Base-by-base conservation (phyloP, 2,797 vertebrate genomes). In the Gila robusta region DNA sequence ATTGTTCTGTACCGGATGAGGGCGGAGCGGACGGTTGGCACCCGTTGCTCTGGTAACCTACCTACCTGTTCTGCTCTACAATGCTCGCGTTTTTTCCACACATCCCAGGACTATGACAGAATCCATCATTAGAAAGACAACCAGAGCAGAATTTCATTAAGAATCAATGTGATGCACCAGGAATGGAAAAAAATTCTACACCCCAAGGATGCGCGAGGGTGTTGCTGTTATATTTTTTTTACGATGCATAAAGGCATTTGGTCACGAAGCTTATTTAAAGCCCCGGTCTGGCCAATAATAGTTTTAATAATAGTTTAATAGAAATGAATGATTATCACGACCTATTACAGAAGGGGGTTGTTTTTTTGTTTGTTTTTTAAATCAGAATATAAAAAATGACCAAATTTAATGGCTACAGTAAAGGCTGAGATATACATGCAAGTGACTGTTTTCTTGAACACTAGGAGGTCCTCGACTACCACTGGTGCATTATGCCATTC, bases 31-130 rank as follows among this genome's bases (percentile, higher is more conserved):
- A 90, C 93, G 88, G 87, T 90, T 93, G 92, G 91, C 91, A 91
- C 93, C 84, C 94, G 95, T 96, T 96, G 95, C 95, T 94, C 92
- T 95, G 94, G 94, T 95, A 95, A 91, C 90, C 88, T 94, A 91
- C 90, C 88, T 94, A 94, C 95, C 94, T 94, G 95, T 94, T 93
- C 93, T 89, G 90, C 91, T 90, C 93, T 92, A 90, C 89, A 91
- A 89, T 71, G 73, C 88, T 88, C 86, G 82, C 88, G 87, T 78
- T 89, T 88, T 83, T 79, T 79, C 78, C 76, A 62, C 64, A 86
- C 82, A 88, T 87, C 88, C 87, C 88, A 89, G 89, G 89, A 89
- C 88, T 47, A 79, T 87, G 81, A 72, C 84, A 82, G 80, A 49
- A 89, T 78, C 56, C 78, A 81, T 73, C 69, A 47, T 64, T 37